A percentile compares a stretch with the other conserved stretches of the same genome.
These are phyloP conservation scores for Ictalurus furcatus DNA, from an alignment of 2,113 vertebrate species.

Conservation along the genomic window DNA sequence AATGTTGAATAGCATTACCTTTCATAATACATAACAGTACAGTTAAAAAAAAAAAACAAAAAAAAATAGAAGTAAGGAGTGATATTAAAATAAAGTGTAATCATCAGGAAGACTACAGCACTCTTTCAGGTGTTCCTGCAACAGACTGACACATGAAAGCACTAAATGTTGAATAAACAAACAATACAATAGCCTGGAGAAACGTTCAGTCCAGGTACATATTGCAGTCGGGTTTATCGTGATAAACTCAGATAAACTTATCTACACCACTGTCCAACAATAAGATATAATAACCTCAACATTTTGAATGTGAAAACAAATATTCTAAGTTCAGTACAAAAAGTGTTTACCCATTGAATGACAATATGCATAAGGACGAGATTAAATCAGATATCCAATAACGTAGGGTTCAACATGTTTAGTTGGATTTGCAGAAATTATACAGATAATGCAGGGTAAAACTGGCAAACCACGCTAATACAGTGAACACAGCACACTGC, in stretches of 20 bases:
- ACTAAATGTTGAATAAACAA: conserved; percentile 20
- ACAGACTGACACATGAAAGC: background rate
- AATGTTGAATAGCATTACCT: background rate
- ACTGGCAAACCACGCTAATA: background rate
- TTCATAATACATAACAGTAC: background rate
- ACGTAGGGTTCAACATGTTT: background rate
- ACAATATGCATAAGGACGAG: background rate
- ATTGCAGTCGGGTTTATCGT: background rate
- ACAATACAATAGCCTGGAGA: background rate
- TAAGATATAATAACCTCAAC: background rate
- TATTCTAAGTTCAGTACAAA: background rate
- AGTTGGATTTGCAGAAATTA: background rate
- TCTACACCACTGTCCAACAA: background rate
- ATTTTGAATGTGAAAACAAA: background rate
- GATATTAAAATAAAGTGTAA: background rate
- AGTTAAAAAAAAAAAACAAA: background rate
- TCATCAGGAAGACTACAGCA: background rate
- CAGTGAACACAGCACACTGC: background rate
- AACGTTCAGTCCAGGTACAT: background rate
- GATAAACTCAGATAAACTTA: background rate
- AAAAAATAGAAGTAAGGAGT: background rate
- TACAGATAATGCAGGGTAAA: background rate
- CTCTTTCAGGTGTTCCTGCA: background rate
- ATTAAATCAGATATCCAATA: background rate
- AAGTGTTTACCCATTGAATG: background rate